Conservation (phyloP, 2,113 vertebrate species). For the cat (Felis catus) region F.catus_Fca126_mat1.0 CM031412.1:19741501-19742000, state of each 20-base stretch:
- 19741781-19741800: background rate
- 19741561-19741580: too few relatives aligned
- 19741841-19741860: background rate
- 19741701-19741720: background rate
- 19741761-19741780: background rate
- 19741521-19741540: background rate
- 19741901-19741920: background rate
- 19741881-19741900: background rate
- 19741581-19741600: background rate
- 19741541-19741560: background rate
- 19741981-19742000: background rate
- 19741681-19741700: background rate
- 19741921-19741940: too few relatives aligned
- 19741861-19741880: background rate
- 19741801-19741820: background rate
- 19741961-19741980: background rate
- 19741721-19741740: background rate
- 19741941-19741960: fast-evolving
- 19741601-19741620: background rate
- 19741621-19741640: background rate
- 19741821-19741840: background rate
- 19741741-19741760: background rate
- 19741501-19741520: background rate
- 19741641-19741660: background rate
- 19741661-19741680: background rate